Evolutionary conservation across 2,888 invertebrate genomes (phyloP), one percentile per base, ranked within the genome.

Genomic region (Tetramorium bicarinatum): DNA sequence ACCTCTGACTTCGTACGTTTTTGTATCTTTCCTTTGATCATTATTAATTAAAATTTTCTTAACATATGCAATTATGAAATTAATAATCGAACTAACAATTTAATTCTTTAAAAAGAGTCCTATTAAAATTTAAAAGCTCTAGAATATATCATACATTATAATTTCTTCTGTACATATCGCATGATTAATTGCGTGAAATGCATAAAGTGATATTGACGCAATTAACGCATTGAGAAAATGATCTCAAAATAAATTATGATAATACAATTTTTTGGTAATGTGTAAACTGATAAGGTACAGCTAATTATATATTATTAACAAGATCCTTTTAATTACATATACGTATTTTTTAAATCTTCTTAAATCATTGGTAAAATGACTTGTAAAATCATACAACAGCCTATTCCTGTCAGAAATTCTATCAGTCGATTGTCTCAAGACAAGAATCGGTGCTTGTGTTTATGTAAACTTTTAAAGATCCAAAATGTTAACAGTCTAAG

Each of bases 1-100:
- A 62, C 96, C 97, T 90, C 96, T 96, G 0, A 97, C 96, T 87
- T 96, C 97, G 97, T 97, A 94, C 95, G 96, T 59, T 13, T 13
- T 47, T 29, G 0, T n/a, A 41, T 56, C 3, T 71, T 25, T 38
- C 8, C 13, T 18, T 44, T 29, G 15, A 56, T 6, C 34, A 1
- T n/a, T 3, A 8, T 34, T 15, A 25, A 11, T 38, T 62, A 41
- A 64, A 21, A 64, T 0, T 1, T 64, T 49, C 34, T 8, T 25
- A 15, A 47, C 0, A 29, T 47, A 13, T 9, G 3, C 18, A 18
- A 21, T 54, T 9, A 2, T 54, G 21, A 54, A 21, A 54, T 9
- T 41, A 54, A 61, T 61, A 59, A 62, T 9, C 25, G 3, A 21
- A 13, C 11, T 49, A 62, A 2, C 21, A 44, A 61, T 61, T 29